Base-by-base conservation (phyloP, 1,140 invertebrate genomes). In the Bombus cullumanus region DNA sequence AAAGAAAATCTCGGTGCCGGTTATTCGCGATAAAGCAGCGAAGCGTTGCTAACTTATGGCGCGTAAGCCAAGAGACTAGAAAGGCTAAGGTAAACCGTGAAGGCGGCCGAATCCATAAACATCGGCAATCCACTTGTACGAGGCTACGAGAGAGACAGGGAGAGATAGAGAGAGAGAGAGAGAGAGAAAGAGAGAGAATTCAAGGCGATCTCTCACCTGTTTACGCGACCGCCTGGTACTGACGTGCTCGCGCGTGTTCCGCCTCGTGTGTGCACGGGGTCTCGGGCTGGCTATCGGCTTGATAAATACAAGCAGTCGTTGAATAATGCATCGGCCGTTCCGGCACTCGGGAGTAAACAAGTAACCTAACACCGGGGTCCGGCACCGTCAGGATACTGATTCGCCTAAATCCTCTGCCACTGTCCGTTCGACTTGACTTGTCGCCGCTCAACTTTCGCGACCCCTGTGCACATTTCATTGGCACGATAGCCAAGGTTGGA, bases 241-340 rank as follows among this genome's bases (percentile, higher is more conserved):
- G 57, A 80, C 77, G 74, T 43, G 82, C 37, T 41, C 34, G 41
- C 66, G 68, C 71, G 88, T 80, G 83, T 89, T 86, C 59, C 64
- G 6, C 37, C 79, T 47, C 78, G 87, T 88, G 82, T 71, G 69
- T 80, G 86, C 85, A 71, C 78, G 66, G 25, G 88, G 28, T 81
- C 84, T 86, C 86, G 81, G 73, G 81, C 62, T 71, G 91, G 88
- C 91, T 92, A 94, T 94, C 93, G 92, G 88, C 90, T 93, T 94
- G 94, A 94, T 94, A 94, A 94, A 94, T 94, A 94, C 91, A 91
- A 91, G 76, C 83, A 88, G 83, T 83, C 86, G 89, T 92, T 94
- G 93, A 94, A 94, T 94, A 94, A 94, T 94, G 92, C 91, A 94
- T 86, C 86, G 88, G 78, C 62, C 82, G 86, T 88, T 83, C 84